A percentile compares a stretch with the other conserved stretches of the same genome.
These are phyloP conservation scores for Chionodraco myersi DNA, from an alignment of 2,113 vertebrate species.

Conservation along the genomic window DNA sequence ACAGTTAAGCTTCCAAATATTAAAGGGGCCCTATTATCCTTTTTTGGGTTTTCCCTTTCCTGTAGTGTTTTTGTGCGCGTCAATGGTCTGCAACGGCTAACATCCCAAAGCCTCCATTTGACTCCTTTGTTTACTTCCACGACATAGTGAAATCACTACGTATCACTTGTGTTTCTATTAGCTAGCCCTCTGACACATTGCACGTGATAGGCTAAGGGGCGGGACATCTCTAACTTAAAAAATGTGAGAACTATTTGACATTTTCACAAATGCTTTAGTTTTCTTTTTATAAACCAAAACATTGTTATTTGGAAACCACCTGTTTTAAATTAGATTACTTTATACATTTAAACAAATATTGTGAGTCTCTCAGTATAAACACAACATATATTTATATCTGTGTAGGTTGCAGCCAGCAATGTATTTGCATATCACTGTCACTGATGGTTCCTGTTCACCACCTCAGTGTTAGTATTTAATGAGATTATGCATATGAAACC, in stretches of 20 bases:
- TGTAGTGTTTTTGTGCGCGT: too few relatives aligned
- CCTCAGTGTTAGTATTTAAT: constrained; percentile 20
- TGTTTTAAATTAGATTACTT: not conserved
- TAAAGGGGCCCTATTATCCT: too few relatives aligned
- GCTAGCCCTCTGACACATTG: too few relatives aligned
- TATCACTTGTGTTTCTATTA: too few relatives aligned
- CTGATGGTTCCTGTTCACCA: not conserved
- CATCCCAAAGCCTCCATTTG: too few relatives aligned
- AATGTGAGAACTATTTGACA: not conserved
- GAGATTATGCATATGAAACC: not conserved
- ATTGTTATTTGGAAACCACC: not conserved
- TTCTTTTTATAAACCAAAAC: too few relatives aligned
- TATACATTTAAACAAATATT: not conserved
- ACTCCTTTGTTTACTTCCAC: too few relatives aligned
- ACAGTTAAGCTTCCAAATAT: not conserved
- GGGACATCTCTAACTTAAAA: not conserved
- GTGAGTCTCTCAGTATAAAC: not conserved
- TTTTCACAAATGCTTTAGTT: too few relatives aligned
- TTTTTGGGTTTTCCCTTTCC: too few relatives aligned
- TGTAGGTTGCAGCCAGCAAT: constrained; percentile 1
- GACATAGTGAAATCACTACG: too few relatives aligned
- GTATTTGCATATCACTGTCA: not conserved
- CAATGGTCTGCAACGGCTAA: too few relatives aligned
- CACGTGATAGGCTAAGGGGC: too few relatives aligned
- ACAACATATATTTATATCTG: not conserved